phyloP scores from a whole-genome alignment of 37 sponge, comb jelly and placozoan genomes.

The Haliclona indistincta region DNA sequence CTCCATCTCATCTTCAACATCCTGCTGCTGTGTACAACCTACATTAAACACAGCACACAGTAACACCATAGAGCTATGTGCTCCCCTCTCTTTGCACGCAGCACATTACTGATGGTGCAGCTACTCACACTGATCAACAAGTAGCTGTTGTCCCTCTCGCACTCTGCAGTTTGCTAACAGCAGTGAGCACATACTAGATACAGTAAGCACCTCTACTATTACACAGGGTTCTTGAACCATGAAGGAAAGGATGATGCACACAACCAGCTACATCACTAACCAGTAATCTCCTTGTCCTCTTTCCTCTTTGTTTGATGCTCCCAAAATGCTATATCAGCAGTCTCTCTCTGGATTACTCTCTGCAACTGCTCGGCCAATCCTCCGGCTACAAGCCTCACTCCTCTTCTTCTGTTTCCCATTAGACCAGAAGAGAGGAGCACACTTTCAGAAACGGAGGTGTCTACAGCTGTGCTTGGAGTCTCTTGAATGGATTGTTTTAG shows the following conservation, averaged over 20 bases:
- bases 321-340: constrained; percentile 40
- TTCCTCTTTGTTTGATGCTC: constrained; percentile 29
- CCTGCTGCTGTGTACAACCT: background rate
- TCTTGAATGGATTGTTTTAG: too few species aligned
- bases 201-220: too few species aligned
- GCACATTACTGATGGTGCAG: background rate
- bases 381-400: constrained; percentile 10
- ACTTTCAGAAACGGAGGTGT: too few species aligned
- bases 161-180: too few species aligned
- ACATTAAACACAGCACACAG: background rate
- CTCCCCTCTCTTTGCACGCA: background rate
- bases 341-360: constrained; percentile 42
- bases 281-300: constrained; percentile 4
- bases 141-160: background rate
- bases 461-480: too few species aligned
- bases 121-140: background rate
- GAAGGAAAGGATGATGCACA: too few species aligned
- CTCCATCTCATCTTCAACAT: too few species aligned
- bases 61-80: background rate
- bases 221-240: too few species aligned
- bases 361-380: constrained; percentile 44
- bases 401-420: constrained; percentile 1
- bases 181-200: too few species aligned
- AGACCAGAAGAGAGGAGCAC: too few species aligned
- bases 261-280: background rate